phyloP scores from a whole-genome alignment of 2,113 vertebrate species.

The Neofelis nebulosa region DNA sequence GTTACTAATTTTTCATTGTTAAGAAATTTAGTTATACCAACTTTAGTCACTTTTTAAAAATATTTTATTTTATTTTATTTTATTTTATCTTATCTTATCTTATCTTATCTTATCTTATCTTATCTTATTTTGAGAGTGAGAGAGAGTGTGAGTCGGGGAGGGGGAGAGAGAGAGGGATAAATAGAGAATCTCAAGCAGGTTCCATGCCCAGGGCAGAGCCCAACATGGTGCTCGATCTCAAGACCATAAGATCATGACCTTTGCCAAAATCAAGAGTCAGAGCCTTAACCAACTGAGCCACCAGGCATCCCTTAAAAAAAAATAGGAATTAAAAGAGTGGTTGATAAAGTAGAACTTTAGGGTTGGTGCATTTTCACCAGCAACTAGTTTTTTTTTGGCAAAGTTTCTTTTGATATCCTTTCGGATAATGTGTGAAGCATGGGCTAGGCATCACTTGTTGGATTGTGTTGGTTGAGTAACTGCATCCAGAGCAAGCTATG shows the following conservation, averaged over 20 bases:
- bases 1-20: neutral
- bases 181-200: too few relatives aligned
- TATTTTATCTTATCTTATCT: too few relatives aligned
- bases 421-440: neutral
- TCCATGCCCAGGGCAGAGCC: too few relatives aligned
- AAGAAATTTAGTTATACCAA: neutral
- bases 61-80: too few relatives aligned
- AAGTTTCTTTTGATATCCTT: neutral
- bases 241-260: too few relatives aligned
- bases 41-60: neutral
- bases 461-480: neutral
- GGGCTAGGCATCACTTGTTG: accelerated
- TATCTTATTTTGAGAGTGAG: too few relatives aligned
- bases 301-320: neutral
- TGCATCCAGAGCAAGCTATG: neutral
- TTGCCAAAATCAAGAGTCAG: too few relatives aligned
- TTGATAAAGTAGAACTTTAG: neutral
- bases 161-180: too few relatives aligned
- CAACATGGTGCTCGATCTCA: too few relatives aligned
- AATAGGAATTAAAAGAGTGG: neutral
- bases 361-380: neutral
- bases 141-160: too few relatives aligned
- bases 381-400: neutral
- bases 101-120: too few relatives aligned
- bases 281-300: too few relatives aligned